Conservation (phyloP, 2,797 vertebrate species). For the Lophius americanus region DNA sequence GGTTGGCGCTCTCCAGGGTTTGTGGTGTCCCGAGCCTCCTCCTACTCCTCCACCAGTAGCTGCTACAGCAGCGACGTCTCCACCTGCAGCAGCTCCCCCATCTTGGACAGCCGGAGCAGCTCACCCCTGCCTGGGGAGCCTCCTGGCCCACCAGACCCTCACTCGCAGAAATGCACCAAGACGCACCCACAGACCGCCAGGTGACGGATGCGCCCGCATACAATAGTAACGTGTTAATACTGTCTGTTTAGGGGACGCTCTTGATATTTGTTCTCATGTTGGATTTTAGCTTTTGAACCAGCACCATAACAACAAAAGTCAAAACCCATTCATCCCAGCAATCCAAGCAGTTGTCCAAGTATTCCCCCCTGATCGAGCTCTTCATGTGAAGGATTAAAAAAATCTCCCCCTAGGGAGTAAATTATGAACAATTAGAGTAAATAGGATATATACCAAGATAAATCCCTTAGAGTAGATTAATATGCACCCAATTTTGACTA, state of each 20-base stretch:
- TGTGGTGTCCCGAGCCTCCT: constrained; percentile 78
- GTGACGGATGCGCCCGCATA: constrained; percentile 33
- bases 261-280: background rate
- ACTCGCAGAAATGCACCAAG: constrained; percentile 13
- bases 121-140: constrained; percentile 73
- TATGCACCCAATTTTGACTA: too few relatives aligned
- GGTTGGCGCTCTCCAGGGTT: constrained; percentile 81
- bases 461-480: too few relatives aligned
- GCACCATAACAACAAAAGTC: too few relatives aligned
- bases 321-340: too few relatives aligned
- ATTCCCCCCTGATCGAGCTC: too few relatives aligned
- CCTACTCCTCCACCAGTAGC: constrained; percentile 61
- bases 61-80: constrained; percentile 69
- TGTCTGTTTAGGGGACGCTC: background rate
- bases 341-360: too few relatives aligned
- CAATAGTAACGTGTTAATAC: background rate
- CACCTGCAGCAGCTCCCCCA: constrained; percentile 77
- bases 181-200: constrained; percentile 32
- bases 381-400: too few relatives aligned
- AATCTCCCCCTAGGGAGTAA: too few relatives aligned
- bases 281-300: too few relatives aligned
- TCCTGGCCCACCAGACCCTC: constrained; percentile 28
- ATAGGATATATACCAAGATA: too few relatives aligned
- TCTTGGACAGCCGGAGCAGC: constrained; percentile 70
- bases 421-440: too few relatives aligned